These are phyloP conservation scores for Drosophila tripunctata DNA, from an alignment of 2,888 invertebrate species.

Conservation along the genomic window DNA sequence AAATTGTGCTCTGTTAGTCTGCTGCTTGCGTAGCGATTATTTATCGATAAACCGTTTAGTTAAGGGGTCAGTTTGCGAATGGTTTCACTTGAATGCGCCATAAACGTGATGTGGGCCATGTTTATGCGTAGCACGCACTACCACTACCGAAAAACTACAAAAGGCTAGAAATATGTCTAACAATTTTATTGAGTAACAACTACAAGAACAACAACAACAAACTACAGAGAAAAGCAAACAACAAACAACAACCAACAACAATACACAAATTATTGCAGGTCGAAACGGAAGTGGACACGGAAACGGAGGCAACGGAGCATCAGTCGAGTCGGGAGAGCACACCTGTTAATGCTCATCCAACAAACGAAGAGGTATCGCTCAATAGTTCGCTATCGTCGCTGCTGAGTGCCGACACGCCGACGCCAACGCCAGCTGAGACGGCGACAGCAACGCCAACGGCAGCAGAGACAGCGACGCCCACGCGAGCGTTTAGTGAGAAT, in stretches of 20 bases:
- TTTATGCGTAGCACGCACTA: conserved; percentile 27
- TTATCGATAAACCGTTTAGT: background rate
- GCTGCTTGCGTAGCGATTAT: background rate
- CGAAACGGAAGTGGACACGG: conserved; percentile 62
- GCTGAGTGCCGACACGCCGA: conserved; percentile 44
- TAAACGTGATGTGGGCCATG: conserved; percentile 31
- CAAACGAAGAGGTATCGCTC: conserved; percentile 23
- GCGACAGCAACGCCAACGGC: conserved; percentile 8
- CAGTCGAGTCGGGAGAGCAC: conserved; percentile 76
- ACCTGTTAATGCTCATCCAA: conserved; percentile 72
- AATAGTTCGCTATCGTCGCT: conserved; percentile 48
- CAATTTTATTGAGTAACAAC: conserved; percentile 18
- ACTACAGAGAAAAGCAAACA: conserved; percentile 7
- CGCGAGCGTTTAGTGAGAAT: conserved; percentile 22
- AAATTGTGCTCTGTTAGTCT: too few relatives aligned
- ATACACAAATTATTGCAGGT: conserved; percentile 46
- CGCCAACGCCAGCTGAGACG: conserved; percentile 34
- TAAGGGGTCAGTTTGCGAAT: conserved; percentile 14
- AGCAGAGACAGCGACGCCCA: conserved; percentile 36
- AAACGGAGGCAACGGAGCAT: conserved; percentile 29
- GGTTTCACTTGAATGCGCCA: conserved; percentile 13
- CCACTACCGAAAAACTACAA: too few relatives aligned
- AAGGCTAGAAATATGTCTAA: background rate
- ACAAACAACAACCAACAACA: conserved; percentile 6
- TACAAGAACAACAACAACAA: conserved; percentile 5